These are phyloP conservation scores for Pitta sordida DNA, from an alignment of 2,113 vertebrate species.

Conservation along the genomic window DNA sequence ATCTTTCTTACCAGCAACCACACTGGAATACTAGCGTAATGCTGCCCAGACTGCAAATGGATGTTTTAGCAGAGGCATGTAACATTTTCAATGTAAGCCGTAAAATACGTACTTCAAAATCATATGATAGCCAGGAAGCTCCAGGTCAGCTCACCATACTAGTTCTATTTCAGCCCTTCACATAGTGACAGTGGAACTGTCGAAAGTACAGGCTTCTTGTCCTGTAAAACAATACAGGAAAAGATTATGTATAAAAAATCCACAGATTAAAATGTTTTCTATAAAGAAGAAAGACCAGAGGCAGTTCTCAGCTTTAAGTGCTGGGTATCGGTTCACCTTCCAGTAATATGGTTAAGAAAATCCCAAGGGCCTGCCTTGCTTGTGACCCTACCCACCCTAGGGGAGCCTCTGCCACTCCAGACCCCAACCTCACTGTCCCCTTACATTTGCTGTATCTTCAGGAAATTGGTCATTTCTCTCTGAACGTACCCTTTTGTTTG, in stretches of 20 bases:
- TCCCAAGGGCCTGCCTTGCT: not conserved
- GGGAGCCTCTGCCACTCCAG: not conserved
- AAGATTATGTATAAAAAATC: not conserved
- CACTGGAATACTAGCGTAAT: not conserved
- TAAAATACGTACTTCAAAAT: constrained; percentile 2
- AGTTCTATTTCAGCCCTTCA: not conserved
- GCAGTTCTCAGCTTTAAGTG: not conserved
- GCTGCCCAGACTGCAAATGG: not conserved
- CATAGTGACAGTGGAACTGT: not conserved
- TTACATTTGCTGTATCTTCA: not conserved
- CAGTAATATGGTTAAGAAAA: not conserved
- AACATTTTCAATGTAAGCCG: not conserved
- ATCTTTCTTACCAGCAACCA: not conserved
- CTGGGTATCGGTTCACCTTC: not conserved
- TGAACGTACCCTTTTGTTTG: not conserved
- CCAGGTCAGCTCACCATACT: not conserved
- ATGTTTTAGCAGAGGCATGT: not conserved
- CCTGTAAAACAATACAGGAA: not conserved
- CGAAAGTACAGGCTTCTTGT: not conserved
- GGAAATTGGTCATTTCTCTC: not conserved
- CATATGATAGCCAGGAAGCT: not conserved
- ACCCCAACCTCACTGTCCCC: not conserved
- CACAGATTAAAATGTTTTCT: not conserved
- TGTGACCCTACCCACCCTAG: fast-evolving
- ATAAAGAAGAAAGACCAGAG: not conserved